Evolutionary conservation across 2,113 vertebrate species (phyloP).

Genomic region (Oplegnathus fasciatus): DNA sequence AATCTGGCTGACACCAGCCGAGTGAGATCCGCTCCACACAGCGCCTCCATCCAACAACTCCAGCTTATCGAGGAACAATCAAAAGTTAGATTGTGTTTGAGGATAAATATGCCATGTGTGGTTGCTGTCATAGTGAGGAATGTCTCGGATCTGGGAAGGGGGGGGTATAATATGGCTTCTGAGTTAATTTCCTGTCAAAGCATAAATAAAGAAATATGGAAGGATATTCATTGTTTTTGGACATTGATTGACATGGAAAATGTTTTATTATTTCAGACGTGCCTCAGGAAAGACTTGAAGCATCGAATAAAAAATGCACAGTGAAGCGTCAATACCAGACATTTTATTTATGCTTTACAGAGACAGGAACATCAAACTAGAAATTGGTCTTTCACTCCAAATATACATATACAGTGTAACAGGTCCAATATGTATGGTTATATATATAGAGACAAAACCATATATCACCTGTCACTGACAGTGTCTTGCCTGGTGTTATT

Average conservation of each 20-base stretch:
- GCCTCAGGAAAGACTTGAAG: constrained; percentile 38
- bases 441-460: constrained; percentile 22
- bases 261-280: constrained; percentile 42
- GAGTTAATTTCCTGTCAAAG: constrained; percentile 56
- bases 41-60: constrained; percentile 38
- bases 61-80: constrained; percentile 62
- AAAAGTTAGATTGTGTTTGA: constrained; percentile 56
- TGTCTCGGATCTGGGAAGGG: background rate
- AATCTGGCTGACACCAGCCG: constrained; percentile 65
- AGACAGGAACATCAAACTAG: constrained; percentile 19
- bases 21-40: constrained; percentile 43
- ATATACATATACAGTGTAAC: constrained; percentile 11
- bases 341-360: constrained; percentile 30
- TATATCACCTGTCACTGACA: constrained; percentile 25
- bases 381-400: constrained; percentile 18
- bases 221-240: constrained; percentile 41
- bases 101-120: constrained; percentile 52
- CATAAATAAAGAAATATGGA: constrained; percentile 48
- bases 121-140: constrained; percentile 41
- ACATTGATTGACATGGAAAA: constrained; percentile 51
- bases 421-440: background rate
- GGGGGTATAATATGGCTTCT: constrained; percentile 18
- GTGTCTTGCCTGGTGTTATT: constrained; percentile 39
- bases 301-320: constrained; percentile 16
- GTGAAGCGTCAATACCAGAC: background rate